Conservation (phyloP, 2,797 vertebrate genomes). For the Lithobates sylvaticus region DNA sequence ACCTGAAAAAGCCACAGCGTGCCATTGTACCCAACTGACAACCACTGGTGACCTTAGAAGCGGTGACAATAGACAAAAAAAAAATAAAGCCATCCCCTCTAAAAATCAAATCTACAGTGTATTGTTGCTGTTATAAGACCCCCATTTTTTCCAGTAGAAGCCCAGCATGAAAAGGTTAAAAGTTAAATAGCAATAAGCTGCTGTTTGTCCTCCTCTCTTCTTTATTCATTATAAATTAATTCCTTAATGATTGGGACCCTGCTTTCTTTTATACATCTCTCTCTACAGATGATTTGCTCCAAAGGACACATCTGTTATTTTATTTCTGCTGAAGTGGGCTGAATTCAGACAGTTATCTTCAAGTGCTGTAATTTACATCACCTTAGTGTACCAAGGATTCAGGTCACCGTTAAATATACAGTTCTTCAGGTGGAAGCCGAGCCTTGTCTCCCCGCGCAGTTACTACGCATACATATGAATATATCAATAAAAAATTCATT, state of each 20-base stretch:
- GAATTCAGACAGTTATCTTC: conserved; percentile 60
- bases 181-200: conserved; percentile 1
- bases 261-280: conserved; percentile 55
- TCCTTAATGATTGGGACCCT: conserved; percentile 60
- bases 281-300: conserved; percentile 59
- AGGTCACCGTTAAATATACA: conserved; percentile 62
- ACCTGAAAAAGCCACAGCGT: too few species aligned
- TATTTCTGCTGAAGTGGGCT: conserved; percentile 61
- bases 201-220: conserved; percentile 17
- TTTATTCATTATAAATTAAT: conserved; percentile 56
- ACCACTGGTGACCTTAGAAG: background rate
- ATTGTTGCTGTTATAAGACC: background rate
- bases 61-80: too few species aligned
- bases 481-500: conserved; percentile 64
- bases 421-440: conserved; percentile 56
- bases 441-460: conserved; percentile 31
- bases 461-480: conserved; percentile 62
- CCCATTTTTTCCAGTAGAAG: background rate
- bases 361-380: conserved; percentile 62
- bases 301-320: conserved; percentile 60
- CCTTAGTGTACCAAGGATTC: conserved; percentile 61
- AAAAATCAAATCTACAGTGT: background rate
- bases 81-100: background rate
- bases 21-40: background rate
- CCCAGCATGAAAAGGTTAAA: conserved; percentile 21